phyloP scores from a whole-genome alignment of 2,888 invertebrate species.

The Reticulitermes lucifugus region DNA sequence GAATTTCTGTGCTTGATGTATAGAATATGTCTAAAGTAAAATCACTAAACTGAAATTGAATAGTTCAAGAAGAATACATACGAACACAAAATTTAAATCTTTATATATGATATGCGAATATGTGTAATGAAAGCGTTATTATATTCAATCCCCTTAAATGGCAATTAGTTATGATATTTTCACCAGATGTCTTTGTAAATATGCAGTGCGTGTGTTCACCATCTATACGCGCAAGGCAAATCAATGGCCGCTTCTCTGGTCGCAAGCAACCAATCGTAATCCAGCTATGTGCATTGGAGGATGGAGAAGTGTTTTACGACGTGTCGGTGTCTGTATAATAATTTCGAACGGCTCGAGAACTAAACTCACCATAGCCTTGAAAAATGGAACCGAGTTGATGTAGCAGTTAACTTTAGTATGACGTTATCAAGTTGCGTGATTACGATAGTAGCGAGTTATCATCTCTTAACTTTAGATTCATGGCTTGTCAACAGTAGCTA shows the following conservation, averaged over 20 bases:
- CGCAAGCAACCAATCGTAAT: not conserved
- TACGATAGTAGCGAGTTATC: not conserved
- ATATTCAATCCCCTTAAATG: not conserved
- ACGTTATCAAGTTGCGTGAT: not conserved
- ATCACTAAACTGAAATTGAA: not conserved
- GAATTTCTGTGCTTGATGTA: not conserved
- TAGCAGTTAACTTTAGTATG: not conserved
- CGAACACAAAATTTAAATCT: not conserved
- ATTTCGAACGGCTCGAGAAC: not conserved
- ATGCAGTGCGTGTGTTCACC: not conserved
- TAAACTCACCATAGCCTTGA: not conserved
- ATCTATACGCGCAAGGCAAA: not conserved
- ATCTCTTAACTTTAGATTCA: not conserved
- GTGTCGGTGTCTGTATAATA: not conserved
- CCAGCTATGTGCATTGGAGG: not conserved
- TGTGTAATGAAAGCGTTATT: not conserved
- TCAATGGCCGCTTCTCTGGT: slow-evolving; percentile 15
- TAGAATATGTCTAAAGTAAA: not conserved
- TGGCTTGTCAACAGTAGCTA: slow-evolving; percentile 38
- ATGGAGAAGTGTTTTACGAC: not conserved
- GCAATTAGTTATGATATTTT: not conserved
- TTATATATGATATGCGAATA: not conserved
- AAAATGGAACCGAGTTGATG: not conserved
- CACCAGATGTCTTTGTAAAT: not conserved
- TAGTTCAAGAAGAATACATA: not conserved